Evolutionary conservation across 1,140 invertebrate species (phyloP).

Genomic region (Lucilia cuprina): DNA sequence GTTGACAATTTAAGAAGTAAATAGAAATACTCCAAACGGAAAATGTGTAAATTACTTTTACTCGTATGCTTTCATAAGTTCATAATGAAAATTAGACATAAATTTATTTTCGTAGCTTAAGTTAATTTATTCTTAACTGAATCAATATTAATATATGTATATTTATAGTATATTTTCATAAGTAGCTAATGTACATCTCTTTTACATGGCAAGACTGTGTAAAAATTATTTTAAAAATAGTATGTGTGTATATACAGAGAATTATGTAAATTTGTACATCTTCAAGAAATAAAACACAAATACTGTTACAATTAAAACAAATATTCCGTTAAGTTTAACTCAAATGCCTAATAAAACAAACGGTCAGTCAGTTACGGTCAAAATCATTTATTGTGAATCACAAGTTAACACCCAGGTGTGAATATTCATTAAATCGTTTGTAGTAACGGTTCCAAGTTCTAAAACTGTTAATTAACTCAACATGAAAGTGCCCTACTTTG

Average conservation of each 20-base stretch:
- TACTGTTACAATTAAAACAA: neutral
- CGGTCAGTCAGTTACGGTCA: neutral
- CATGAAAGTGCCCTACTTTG: neutral
- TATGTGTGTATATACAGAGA: no score
- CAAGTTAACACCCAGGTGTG: neutral
- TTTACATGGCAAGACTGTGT: no score
- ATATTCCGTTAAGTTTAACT: neutral
- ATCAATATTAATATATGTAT: no score
- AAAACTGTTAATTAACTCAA: neutral
- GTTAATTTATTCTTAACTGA: neutral
- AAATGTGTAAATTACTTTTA: neutral
- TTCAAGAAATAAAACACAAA: neutral
- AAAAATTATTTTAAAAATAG: no score
- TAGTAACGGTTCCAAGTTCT: neutral
- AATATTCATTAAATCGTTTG: neutral
- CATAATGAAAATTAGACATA: neutral
- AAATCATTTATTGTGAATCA: neutral
- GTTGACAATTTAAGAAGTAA: conserved; percentile 11
- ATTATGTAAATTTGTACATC: neutral
- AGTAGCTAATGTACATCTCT: no score
- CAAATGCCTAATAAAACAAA: neutral
- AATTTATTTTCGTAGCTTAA: neutral
- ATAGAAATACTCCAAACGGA: neutral
- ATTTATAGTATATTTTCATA: no score
- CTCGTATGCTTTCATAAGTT: neutral